Conservation (phyloP, 1,140 invertebrate species). For the Tetramorium alpestre region DNA sequence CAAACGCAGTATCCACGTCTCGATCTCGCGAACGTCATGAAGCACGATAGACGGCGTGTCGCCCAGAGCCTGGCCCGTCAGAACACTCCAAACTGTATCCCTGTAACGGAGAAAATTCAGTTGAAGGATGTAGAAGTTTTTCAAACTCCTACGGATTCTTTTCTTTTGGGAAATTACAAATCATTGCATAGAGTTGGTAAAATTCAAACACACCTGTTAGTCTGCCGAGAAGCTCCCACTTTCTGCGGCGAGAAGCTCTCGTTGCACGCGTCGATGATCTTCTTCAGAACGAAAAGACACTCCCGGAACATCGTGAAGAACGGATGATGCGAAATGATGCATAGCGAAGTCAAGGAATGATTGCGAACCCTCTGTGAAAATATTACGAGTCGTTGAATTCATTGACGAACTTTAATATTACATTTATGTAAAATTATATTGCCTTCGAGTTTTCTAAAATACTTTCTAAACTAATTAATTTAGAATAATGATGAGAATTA, state of each 20-base stretch:
- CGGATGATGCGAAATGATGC: constrained; percentile 99
- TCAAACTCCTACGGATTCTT: neutral
- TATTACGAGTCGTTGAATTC: neutral
- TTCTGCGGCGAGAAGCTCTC: constrained; percentile 95
- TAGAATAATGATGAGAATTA: neutral
- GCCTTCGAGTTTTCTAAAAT: neutral
- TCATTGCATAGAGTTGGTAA: neutral
- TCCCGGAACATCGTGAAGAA: constrained; percentile 99
- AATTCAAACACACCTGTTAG: constrained; percentile 88
- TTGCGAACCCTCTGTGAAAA: constrained; percentile 91
- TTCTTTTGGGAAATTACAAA: neutral
- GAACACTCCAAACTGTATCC: constrained; percentile 96
- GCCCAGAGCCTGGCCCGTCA: constrained; percentile 92
- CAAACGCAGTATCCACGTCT: constrained; percentile 98
- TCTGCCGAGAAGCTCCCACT: constrained; percentile 95
- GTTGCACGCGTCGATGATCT: constrained; percentile 98
- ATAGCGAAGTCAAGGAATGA: constrained; percentile 98
- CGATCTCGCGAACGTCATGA: constrained; percentile 98
- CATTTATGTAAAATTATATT: neutral
- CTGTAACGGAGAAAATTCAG: constrained; percentile 84
- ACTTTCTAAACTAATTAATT: neutral
- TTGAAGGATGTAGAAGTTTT: neutral
- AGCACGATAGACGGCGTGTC: constrained; percentile 94
- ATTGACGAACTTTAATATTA: neutral
- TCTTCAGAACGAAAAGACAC: constrained; percentile 97